Conservation (phyloP, 1,140 invertebrate genomes). For the Musca domestica region DNA sequence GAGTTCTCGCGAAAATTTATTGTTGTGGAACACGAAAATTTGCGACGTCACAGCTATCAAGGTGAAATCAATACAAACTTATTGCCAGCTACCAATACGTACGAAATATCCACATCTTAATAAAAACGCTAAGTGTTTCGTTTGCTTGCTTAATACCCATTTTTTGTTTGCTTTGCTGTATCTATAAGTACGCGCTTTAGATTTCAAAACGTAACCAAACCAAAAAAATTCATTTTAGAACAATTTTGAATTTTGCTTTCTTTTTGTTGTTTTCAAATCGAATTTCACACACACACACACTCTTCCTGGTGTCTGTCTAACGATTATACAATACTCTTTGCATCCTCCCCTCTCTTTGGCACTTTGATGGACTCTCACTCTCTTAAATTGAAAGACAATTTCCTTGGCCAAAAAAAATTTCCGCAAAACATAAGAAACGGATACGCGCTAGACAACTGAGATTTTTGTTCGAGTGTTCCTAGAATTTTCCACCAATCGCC, state of each 20-base stretch:
- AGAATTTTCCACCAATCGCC: slow-evolving; percentile 13
- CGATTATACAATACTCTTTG: not conserved
- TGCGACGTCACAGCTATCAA: slow-evolving; percentile 15
- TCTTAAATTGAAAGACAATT: too few relatives aligned
- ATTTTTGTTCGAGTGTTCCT: not conserved
- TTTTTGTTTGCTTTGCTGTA: too few relatives aligned
- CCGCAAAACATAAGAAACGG: not conserved
- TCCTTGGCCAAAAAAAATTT: not conserved
- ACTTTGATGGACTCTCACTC: not conserved
- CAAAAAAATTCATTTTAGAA: slow-evolving; percentile 1
- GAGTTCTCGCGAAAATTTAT: not conserved
- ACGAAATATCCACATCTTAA: too few relatives aligned
- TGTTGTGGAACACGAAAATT: slow-evolving; percentile 13
- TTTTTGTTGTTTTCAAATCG: too few relatives aligned
- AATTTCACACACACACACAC: too few relatives aligned
- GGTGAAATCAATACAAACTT: slow-evolving; percentile 16
- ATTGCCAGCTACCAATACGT: too few relatives aligned
- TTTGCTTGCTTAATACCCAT: too few relatives aligned
- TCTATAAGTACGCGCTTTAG: too few relatives aligned
- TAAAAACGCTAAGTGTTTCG: too few relatives aligned
- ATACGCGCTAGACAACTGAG: too few relatives aligned
- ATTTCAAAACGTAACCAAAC: not conserved
- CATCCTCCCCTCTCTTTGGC: not conserved
- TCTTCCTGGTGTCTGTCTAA: not conserved
- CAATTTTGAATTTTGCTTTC: not conserved